Percentiles rank a stretch among this genome's conserved stretches.
Conservation (phyloP, 2,888 invertebrate species). For the Clistopyga incitator region DNA sequence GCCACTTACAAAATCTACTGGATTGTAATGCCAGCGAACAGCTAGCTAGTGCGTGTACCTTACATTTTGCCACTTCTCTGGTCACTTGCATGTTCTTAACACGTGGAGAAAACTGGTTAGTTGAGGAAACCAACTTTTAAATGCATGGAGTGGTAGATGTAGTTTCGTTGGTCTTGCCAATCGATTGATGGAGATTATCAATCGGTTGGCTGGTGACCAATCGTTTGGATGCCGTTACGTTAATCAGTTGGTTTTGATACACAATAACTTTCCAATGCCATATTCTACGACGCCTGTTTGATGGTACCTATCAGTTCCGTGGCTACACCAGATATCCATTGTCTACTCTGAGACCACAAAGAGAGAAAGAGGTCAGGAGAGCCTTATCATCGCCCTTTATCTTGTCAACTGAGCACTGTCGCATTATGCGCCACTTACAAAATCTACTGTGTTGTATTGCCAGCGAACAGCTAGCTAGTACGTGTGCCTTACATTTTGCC, state of each 20-base stretch:
- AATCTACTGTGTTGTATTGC: constrained; percentile 26
- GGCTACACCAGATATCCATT: not conserved
- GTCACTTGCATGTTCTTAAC: constrained; percentile 34
- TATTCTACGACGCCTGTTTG: no score
- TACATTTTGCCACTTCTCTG: constrained; percentile 40
- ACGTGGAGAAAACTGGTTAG: no score
- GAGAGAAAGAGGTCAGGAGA: constrained; percentile 64
- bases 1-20: constrained; percentile 61
- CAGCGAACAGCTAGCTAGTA: constrained; percentile 2
- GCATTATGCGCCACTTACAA: constrained; percentile 76
- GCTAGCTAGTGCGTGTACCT: constrained; percentile 5
- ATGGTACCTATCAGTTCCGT: no score
- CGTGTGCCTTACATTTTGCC: constrained; percentile 39
- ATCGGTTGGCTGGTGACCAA: no score
- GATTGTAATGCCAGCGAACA: constrained; percentile 22
- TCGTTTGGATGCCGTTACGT: no score
- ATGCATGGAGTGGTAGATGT: no score
- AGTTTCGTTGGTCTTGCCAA: no score
- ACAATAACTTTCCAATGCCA: no score
- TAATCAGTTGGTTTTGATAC: no score
- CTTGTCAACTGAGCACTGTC: constrained; percentile 81
- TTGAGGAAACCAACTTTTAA: no score
- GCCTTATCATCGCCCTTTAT: constrained; percentile 82
- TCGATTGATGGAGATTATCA: no score
- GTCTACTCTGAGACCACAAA: constrained; percentile 26